Base-by-base conservation (phyloP, 2,113 vertebrate species). In the Neodontobutis hainanensis region DNA sequence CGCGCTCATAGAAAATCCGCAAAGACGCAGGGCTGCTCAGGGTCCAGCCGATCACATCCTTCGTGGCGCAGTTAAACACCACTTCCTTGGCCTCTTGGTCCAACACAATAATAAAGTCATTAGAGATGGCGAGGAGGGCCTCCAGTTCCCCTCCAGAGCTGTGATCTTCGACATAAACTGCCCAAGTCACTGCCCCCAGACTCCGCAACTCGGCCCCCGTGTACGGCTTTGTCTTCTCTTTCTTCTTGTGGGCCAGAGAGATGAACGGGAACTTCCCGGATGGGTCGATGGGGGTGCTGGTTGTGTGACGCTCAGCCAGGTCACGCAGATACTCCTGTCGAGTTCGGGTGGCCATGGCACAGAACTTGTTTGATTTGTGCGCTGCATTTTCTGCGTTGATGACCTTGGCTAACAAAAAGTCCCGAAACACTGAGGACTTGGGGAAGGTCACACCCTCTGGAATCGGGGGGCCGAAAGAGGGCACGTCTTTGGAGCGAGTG, bases 201-300 rank as follows among this genome's bases (percentile, higher is more conserved):
- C 96, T 98, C 45, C 95, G 94, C 42, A 98, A 94, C 81, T 99
- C 97, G 1, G 96, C 95, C 62, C 95, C 95, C 2, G 78, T 82
- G 12, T 96, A 97, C 1, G 97, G 94, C 61, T 95, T 95, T 14
- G 92, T 95, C 85, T 98, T 98, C 50, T 99, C 97, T 61, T 99
- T 99, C 78, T 95, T 97, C 88, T 99, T 99, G 56, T 97, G 97
- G 32, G 97, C 97, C 70, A 99, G 88, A 0, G 97, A 98, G 88
- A 99, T 99, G 80, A 99, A 99, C 0, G 97, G 97, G 57, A 99
- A 99, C 86, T 99, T 99, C 58, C 96, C 97, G 0, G 97, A 98
- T 44, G 97, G 95, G 84, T 99, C 97, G 6, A 99, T 97, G 27
- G 97, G 94, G 0, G 97, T 99, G 89, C 96, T 99, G 81, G 97